Evolutionary conservation across 1,140 invertebrate species (phyloP), one percentile per base, ranked within the genome.

Genomic region (Hesperophylax magnus): DNA sequence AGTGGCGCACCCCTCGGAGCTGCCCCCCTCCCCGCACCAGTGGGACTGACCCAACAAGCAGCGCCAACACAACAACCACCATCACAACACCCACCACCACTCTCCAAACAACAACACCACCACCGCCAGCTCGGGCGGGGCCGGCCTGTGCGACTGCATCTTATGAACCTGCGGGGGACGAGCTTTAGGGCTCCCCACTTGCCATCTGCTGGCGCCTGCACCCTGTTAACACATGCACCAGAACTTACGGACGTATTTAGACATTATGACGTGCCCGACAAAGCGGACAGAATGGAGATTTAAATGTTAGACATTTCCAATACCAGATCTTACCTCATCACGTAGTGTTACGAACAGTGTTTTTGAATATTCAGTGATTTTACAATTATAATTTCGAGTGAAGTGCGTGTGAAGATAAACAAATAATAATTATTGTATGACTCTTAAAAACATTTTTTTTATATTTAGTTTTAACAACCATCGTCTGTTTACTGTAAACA

Each of bases 21-120:
- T 99, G 88, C 98, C 98, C 85, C 98, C 98, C 27, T 98, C 97
- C 85, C 98, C 98, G 80, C 97, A 99, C 90, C 96, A 98, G 87
- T 99, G 98, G 98, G 97, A 99, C 92, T 98, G 93, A 93, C 93
- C 90, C 86, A 86, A 86, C 60, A 82, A 81, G 85, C 88, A 85
- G 85, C 85, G 82, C 85, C 79, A 83, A 78, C 84, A 85, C 85
- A 84, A 84, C 86, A 86, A 85, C 84, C 85, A 85, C 82, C 61
- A 69, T 24, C 34, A 39, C 7, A 4, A 39, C 34, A 5, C 4
- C 39, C 9, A 47, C 27, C 27, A 27, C 39, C 39, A 47, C 39
- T 47, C 39, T 47, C 39, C 39, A 47, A 47, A 47, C 39, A 47
- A 47, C 39, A 47, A 47, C 39, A 47, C 39, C 39, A 47, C 39